phyloP scores from a whole-genome alignment of 2,113 vertebrate genomes.

The Elgaria multicarinata region DNA sequence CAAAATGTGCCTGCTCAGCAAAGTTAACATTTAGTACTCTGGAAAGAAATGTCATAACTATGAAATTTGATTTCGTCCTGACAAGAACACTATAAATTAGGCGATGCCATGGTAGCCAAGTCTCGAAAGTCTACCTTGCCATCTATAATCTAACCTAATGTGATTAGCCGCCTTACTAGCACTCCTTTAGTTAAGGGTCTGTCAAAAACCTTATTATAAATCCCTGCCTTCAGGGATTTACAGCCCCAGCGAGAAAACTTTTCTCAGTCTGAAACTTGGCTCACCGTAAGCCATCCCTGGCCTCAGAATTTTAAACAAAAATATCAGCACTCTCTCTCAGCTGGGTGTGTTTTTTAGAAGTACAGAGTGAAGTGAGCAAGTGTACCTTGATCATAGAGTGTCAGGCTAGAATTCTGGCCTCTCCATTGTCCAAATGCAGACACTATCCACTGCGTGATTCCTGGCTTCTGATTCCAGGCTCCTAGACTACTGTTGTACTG shows the following conservation, averaged over 20 bases:
- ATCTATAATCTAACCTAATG: constrained; percentile 57
- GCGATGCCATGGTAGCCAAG: constrained; percentile 27
- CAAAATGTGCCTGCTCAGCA: constrained; percentile 67
- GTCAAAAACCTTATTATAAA: constrained; percentile 46
- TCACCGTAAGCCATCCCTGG: background rate
- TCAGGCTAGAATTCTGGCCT: background rate
- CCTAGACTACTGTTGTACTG: no score
- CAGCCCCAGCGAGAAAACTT: constrained; percentile 27
- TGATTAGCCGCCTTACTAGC: constrained; percentile 49
- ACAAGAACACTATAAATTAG: constrained; percentile 69
- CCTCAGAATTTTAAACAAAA: constrained; percentile 21
- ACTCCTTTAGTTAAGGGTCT: constrained; percentile 35
- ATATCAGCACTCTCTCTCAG: constrained; percentile 16
- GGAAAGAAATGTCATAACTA: constrained; percentile 75
- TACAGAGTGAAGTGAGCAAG: background rate
- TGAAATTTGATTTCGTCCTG: constrained; percentile 71
- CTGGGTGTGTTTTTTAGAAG: background rate
- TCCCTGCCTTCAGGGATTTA: constrained; percentile 43
- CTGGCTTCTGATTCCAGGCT: no score
- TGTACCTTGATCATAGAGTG: background rate
- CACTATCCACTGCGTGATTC: no score
- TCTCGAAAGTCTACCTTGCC: constrained; percentile 55
- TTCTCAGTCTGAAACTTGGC: constrained; percentile 24
- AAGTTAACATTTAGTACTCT: constrained; percentile 73
- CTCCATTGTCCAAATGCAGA: no score